A percentile compares a stretch with the other conserved stretches of the same genome.
phyloP scores from a whole-genome alignment of 2,113 vertebrate species.

The Brachypteracias leptosomus region DNA sequence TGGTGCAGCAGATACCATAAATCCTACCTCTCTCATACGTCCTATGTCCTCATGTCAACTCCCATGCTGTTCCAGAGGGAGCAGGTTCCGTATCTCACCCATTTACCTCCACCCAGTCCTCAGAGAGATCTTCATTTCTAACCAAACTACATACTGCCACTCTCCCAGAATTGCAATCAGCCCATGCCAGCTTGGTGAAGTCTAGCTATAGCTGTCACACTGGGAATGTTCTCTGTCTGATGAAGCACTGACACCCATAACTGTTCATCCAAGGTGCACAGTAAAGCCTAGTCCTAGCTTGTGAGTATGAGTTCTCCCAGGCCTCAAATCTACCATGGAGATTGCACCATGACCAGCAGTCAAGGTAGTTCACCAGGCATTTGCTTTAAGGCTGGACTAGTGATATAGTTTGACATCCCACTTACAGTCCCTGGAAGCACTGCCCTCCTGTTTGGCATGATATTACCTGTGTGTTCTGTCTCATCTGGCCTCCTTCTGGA shows the following conservation, averaged over 20 bases:
- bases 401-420: background rate
- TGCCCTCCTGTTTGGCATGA: background rate
- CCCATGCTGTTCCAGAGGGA: background rate
- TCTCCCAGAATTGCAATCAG: background rate
- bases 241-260: background rate
- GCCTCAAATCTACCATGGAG: background rate
- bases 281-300: background rate
- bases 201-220: background rate
- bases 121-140: background rate
- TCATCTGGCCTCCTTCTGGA: background rate
- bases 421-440: background rate
- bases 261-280: background rate
- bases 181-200: background rate
- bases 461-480: background rate
- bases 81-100: background rate
- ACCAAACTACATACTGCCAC: background rate
- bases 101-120: background rate
- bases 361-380: background rate
- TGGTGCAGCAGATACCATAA: background rate
- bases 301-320: background rate
- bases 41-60: background rate
- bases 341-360: background rate
- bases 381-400: background rate
- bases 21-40: background rate
- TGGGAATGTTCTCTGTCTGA: background rate